These are phyloP conservation scores for Leucoma salicis DNA, from an alignment of 2,888 invertebrate genomes.

Conservation along the genomic window DNA sequence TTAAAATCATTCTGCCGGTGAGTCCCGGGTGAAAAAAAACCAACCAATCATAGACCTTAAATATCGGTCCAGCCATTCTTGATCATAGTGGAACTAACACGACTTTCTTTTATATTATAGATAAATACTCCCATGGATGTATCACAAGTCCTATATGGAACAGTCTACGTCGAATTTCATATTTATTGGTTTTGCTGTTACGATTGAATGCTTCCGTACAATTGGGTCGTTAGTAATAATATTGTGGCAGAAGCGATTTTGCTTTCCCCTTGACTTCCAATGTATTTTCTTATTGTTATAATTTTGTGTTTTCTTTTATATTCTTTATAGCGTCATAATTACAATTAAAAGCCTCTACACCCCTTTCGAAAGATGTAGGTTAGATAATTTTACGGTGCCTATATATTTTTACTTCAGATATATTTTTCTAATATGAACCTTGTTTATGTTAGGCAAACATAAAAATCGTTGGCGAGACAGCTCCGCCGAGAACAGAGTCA, in stretches of 20 bases:
- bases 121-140: no score
- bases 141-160: constrained; percentile 51
- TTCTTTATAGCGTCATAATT: constrained; percentile 63
- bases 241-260: constrained; percentile 77
- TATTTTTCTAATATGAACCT: constrained; percentile 39
- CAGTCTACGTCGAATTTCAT: constrained; percentile 70
- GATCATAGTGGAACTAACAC: no score
- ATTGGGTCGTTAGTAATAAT: constrained; percentile 81
- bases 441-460: constrained; percentile 75
- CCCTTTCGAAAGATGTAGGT: constrained; percentile 53
- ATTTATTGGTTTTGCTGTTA: constrained; percentile 77
- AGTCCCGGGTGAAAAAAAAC: no score
- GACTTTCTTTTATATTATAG: no score
- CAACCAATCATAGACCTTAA: no score
- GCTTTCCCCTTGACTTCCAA: constrained; percentile 77
- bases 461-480: constrained; percentile 81
- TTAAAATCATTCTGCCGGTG: no score
- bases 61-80: no score
- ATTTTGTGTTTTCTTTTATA: constrained; percentile 66
- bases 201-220: constrained; percentile 74
- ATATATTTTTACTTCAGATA: constrained; percentile 41
- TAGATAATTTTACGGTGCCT: constrained; percentile 52
- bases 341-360: constrained; percentile 59
- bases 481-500: constrained; percentile 82
- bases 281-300: constrained; percentile 73